Evolutionary conservation across 2,797 vertebrate genomes (phyloP), one percentile per base, ranked within the genome.

Genomic region (Bucorvus abyssinicus): DNA sequence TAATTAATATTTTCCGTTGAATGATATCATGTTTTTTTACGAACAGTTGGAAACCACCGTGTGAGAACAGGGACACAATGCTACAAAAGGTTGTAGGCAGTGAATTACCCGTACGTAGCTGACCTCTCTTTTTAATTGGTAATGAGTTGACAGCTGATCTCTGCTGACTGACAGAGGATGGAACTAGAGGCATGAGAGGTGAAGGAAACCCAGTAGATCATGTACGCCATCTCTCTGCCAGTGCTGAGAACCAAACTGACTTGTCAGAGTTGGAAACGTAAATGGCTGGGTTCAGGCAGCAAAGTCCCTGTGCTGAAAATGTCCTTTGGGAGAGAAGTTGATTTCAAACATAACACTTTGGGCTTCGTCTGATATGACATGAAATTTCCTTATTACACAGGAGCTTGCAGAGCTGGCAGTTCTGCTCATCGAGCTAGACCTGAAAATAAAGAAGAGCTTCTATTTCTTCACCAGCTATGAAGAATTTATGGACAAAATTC

Each of bases 401-500:
- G 60, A 90, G 38, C 57, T 90, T 80, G 73, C 47, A 68, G 76
- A 81, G 71, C 60, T 91, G 94, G 50, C 76, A 88, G 73, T 55
- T 93, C 87, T 86, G 45, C 73, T 95, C 13, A 8, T 85, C 92
- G 91, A 92, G 63, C 64, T 56, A 44, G 85, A 92, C 87, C 85
- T 70, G 92, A 36, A 87, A 89, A 57, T 57, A 63, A 89, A 87
- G 78, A 76, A 78, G 61, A 69, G 60, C 44, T 86, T 47, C 49
- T 81, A 4, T 77, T 89, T 93, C 47, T 59, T 88, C 89, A 81
- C 23, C 61, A 73, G 87, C 59, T 44, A 12, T 65, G 87, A 90
- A 73, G 79, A 86, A 88, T 90, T 86, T 84, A 65, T 76, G 87
- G 92, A 10, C 2, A 6, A 26, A 91, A 52, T 80, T 83, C 59